phyloP scores from a whole-genome alignment of 1,140 invertebrate genomes.

The Fopius arisanus region DNA sequence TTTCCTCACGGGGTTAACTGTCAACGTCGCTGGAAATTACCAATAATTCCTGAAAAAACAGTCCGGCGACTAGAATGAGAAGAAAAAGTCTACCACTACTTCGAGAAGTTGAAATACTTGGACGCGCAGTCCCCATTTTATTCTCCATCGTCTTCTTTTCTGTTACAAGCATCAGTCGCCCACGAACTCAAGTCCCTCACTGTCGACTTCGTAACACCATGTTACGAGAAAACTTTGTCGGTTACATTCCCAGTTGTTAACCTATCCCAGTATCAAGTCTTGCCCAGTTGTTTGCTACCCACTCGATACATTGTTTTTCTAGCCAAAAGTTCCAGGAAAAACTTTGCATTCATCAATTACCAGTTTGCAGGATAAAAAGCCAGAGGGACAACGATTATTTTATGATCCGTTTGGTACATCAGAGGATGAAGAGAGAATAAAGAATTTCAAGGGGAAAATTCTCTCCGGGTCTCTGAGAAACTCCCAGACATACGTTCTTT shows the following conservation, averaged over 20 bases:
- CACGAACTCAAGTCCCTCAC: background rate
- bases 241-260: slow-evolving; percentile 3
- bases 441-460: background rate
- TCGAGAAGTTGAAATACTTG: slow-evolving; percentile 37
- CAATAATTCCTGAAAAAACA: slow-evolving; percentile 19
- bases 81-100: slow-evolving; percentile 39
- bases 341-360: background rate
- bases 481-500: background rate
- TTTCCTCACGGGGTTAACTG: too few species aligned
- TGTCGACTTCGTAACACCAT: slow-evolving; percentile 20
- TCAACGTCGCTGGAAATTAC: background rate
- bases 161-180: background rate
- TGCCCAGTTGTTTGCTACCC: background rate
- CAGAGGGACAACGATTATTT: background rate
- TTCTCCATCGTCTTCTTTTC: background rate
- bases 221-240: slow-evolving; percentile 19
- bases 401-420: background rate
- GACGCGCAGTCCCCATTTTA: background rate
- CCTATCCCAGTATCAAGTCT: background rate
- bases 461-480: background rate
- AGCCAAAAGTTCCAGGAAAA: background rate
- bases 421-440: background rate
- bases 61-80: slow-evolving; percentile 32
- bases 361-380: background rate
- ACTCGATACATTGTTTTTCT: background rate